Evolutionary conservation across 2,888 invertebrate genomes (phyloP).

Genomic region (Thereva unica): DNA sequence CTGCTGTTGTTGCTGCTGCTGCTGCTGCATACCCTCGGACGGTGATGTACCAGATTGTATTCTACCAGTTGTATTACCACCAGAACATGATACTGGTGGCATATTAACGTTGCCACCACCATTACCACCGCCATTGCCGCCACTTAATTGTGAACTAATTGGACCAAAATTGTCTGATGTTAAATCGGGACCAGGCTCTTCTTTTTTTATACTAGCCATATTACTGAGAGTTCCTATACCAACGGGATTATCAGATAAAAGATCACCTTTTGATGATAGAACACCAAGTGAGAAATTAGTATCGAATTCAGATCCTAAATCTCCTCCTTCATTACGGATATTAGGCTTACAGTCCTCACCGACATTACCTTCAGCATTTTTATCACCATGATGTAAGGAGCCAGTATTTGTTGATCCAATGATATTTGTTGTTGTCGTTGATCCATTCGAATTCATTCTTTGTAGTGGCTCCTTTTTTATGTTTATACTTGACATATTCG

Average conservation of each 20-base stretch:
- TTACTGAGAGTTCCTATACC: constrained; percentile 16
- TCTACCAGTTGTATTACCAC: background rate
- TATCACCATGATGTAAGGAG: constrained; percentile 32
- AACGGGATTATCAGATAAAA: constrained; percentile 23
- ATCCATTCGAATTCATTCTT: constrained; percentile 39
- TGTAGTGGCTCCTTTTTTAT: constrained; percentile 39
- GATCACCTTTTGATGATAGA: constrained; percentile 34
- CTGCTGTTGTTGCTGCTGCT: too few species aligned
- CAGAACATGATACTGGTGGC: constrained; percentile 13
- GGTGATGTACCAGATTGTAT: constrained; percentile 8
- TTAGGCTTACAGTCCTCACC: constrained; percentile 37
- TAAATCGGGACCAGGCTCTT: constrained; percentile 39
- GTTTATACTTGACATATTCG: constrained; percentile 26
- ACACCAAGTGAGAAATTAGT: constrained; percentile 24
- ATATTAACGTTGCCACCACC: constrained; percentile 29
- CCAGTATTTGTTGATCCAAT: constrained; percentile 41
- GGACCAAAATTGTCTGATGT: constrained; percentile 31
- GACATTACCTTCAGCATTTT: constrained; percentile 12
- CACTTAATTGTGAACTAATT: constrained; percentile 25
- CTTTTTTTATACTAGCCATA: constrained; percentile 38
- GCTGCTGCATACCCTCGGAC: constrained; percentile 16
- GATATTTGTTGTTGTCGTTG: constrained; percentile 17
- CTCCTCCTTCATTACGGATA: constrained; percentile 4
- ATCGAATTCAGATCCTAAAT: constrained; percentile 20
- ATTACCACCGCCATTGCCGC: constrained; percentile 36